Evolutionary conservation across 2,113 vertebrate genomes (phyloP).

Genomic region (Ptyas mucosa): DNA sequence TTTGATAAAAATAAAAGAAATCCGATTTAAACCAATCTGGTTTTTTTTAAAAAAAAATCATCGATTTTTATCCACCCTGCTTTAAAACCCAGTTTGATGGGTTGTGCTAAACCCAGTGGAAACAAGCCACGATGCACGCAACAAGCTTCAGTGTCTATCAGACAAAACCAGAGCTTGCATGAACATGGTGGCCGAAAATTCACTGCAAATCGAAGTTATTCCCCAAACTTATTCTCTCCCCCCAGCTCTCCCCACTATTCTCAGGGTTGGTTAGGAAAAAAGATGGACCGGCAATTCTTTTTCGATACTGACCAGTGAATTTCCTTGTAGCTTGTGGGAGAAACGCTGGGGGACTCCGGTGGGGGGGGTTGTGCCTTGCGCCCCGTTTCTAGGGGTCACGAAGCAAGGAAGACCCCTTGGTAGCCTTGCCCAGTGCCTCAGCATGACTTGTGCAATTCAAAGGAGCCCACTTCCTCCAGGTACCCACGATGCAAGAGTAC

Average conservation of each 20-base stretch:
- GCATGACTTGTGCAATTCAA: background rate
- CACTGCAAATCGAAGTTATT: background rate
- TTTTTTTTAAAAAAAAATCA: too few relatives aligned
- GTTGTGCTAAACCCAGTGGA: background rate
- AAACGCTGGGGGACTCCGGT: background rate
- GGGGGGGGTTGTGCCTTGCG: fast-evolving
- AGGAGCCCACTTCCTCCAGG: too few relatives aligned
- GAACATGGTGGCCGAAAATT: background rate
- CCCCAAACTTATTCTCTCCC: background rate
- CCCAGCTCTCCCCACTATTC: too few relatives aligned
- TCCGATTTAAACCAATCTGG: too few relatives aligned
- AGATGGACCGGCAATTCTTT: background rate
- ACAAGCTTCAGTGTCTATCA: background rate
- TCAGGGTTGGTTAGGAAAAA: background rate
- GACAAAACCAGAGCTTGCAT: background rate
- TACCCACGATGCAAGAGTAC: too few relatives aligned
- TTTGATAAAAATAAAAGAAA: too few relatives aligned
- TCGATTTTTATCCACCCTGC: too few relatives aligned
- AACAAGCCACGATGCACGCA: background rate
- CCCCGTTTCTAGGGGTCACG: background rate
- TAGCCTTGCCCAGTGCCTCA: background rate
- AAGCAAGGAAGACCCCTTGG: background rate
- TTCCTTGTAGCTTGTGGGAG: too few relatives aligned
- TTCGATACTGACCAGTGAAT: background rate
- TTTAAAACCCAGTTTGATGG: background rate